Percentiles rank a stretch among this genome's conserved stretches.
Conservation (phyloP, 2,113 vertebrate genomes). For the Sclerurus mexicanus region DNA sequence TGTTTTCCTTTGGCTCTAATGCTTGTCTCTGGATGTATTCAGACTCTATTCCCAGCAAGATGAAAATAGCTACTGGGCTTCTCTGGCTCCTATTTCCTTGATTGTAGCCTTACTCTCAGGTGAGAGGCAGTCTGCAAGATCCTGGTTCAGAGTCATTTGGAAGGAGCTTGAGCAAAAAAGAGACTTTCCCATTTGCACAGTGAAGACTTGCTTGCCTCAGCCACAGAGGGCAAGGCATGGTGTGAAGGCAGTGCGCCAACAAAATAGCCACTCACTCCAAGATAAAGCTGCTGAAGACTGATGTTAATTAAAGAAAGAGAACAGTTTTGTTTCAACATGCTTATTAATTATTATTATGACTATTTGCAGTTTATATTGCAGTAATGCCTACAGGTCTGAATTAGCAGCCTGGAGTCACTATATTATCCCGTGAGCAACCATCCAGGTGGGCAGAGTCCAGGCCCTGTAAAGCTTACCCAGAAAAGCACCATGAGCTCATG, state of each 20-base stretch:
- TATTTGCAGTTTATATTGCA: neutral
- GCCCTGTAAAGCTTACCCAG: neutral
- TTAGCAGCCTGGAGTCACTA: neutral
- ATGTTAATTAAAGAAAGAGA: conserved; percentile 5
- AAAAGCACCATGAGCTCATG: neutral
- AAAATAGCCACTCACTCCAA: neutral
- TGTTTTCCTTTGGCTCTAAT: neutral
- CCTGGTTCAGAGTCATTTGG: neutral
- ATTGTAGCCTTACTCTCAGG: neutral
- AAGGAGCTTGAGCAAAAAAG: neutral
- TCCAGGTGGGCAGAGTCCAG: neutral
- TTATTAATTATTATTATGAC: conserved; percentile 56
- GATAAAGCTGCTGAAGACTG: conserved; percentile 10
- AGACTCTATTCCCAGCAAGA: neutral
- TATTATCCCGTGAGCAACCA: neutral
- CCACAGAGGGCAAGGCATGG: neutral
- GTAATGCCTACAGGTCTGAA: conserved; percentile 23
- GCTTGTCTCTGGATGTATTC: neutral
- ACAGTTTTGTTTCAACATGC: conserved; percentile 2
- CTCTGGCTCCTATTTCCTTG: neutral
- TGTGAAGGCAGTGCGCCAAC: neutral
- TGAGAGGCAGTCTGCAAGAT: neutral
- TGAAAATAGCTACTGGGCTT: neutral
- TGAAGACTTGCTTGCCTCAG: neutral
- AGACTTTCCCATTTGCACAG: neutral